Percentiles rank a stretch among this genome's conserved stretches.
phyloP scores from a whole-genome alignment of 2,888 invertebrate species.

The Pachliopta kotzebuea region DNA sequence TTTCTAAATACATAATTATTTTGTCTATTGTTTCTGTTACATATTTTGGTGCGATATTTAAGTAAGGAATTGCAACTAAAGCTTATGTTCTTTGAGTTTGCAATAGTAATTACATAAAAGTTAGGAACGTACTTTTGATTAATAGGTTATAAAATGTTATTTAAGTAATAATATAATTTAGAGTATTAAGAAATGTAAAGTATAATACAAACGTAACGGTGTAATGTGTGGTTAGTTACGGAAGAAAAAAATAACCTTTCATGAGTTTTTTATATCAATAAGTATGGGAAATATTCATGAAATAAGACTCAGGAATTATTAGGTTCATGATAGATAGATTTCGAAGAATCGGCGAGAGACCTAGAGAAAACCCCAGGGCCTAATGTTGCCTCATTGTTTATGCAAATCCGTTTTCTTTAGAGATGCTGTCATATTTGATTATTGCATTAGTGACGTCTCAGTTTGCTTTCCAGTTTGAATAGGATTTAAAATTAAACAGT shows the following conservation, averaged over 20 bases:
- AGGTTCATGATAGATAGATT: slow-evolving; percentile 61
- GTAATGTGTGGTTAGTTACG: slow-evolving; percentile 3
- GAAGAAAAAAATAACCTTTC: slow-evolving; percentile 26
- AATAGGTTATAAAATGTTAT: not conserved
- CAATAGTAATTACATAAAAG: not conserved
- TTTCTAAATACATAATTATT: not conserved
- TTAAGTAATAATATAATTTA: not conserved
- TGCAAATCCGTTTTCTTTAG: slow-evolving; percentile 55
- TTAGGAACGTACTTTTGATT: not conserved
- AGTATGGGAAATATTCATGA: slow-evolving; percentile 38
- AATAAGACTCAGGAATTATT: slow-evolving; percentile 38
- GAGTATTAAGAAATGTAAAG: not conserved
- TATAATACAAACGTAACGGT: slow-evolving; percentile 11
- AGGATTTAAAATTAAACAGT: not conserved
- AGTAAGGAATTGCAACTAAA: no score
- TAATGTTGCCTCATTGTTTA: slow-evolving; percentile 51
- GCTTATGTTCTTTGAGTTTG: not conserved
- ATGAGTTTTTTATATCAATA: slow-evolving; percentile 24
- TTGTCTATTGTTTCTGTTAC: not conserved
- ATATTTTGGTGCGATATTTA: no score
- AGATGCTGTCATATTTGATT: slow-evolving; percentile 47
- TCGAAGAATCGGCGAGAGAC: slow-evolving; percentile 50
- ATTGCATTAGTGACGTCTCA: slow-evolving; percentile 26
- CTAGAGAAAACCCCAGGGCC: slow-evolving; percentile 58
- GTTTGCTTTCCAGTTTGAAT: slow-evolving; percentile 16